Evolutionary conservation across 1,140 invertebrate genomes (phyloP), one percentile per base, ranked within the genome.

Genomic region (Sipha flava): DNA sequence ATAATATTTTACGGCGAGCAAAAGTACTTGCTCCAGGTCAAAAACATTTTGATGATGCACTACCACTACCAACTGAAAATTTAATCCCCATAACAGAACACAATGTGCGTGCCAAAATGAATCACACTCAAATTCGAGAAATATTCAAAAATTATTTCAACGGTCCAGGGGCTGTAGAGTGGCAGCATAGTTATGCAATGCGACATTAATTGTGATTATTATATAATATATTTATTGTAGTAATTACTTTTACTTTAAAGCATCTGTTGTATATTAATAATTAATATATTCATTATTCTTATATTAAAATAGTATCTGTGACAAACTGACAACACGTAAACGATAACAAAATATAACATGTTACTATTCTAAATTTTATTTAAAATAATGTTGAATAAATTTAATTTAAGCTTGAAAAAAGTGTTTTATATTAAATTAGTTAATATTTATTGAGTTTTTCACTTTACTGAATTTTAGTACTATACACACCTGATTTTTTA

Each of bases 11-110:
- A 45, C 64, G 64, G 18, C 5, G 23, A 57, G 54, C 23, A 66
- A 66, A 66, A 66, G 34, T 66, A 23, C 62, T 57, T 57, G 54
- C 54, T 29, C 54, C 54, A 57, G 52, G 57, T 40, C 54, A n/a
- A 79, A 57, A 79, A 49, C 34, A 79, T 68, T n/a, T 66, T 66
- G 62, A 73, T 81, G 64, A 66, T 66, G 34, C 34, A 66, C 62
- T 66, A 0, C 62, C 34, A 66, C 34, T 66, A 66, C 62, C 62
- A 66, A 77, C 80, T 59, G 81, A 62, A 62, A 64, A 79, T 47
- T 43, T 79, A 23, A 79, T 62, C 14, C 54, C 54, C 40, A 37
- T 59, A 18, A 59, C 54, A 40, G 34, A 37, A 40, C 54, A 57
- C 54, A 57, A 57, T 57, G 54, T 57, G n/a, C 54, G 54, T 57